These are phyloP conservation scores for Meles meles DNA, from an alignment of 2,113 vertebrate species.

Conservation along the genomic window DNA sequence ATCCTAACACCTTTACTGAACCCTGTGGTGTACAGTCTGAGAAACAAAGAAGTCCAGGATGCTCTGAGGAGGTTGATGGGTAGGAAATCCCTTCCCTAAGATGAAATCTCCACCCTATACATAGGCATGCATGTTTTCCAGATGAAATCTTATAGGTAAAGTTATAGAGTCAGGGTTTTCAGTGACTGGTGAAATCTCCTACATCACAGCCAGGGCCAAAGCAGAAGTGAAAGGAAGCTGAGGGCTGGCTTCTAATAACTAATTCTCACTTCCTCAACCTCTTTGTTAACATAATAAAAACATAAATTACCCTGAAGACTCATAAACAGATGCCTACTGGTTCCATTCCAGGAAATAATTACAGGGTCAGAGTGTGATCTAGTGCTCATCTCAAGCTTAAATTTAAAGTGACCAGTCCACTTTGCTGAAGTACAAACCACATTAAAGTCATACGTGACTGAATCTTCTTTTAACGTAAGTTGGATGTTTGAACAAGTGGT, in stretches of 20 bases:
- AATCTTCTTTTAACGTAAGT: slow-evolving; percentile 5
- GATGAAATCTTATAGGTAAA: not conserved
- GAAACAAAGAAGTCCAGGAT: slow-evolving; percentile 65
- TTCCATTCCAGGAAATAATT: slow-evolving; percentile 25
- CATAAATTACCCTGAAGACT: not conserved
- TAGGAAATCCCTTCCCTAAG: not conserved
- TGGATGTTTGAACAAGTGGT: not conserved
- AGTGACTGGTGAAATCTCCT: not conserved
- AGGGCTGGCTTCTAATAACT: not conserved
- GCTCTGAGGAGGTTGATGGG: not conserved
- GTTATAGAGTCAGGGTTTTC: not conserved
- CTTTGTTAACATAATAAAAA: slow-evolving; percentile 34
- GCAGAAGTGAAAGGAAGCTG: not conserved
- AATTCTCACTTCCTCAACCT: not conserved
- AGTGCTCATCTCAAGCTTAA: not conserved
- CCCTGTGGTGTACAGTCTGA: slow-evolving; percentile 64
- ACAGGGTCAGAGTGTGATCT: not conserved
- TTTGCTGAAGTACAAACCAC: slow-evolving; percentile 25
- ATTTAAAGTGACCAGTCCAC: not conserved
- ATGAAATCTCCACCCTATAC: not conserved
- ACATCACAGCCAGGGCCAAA: not conserved
- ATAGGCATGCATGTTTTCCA: not conserved
- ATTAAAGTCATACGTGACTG: not conserved
- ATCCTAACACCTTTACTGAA: slow-evolving; percentile 61
- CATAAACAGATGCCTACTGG: not conserved